These are phyloP conservation scores for Manis pentadactyla DNA, from an alignment of 2,797 vertebrate genomes.

Conservation along the genomic window DNA sequence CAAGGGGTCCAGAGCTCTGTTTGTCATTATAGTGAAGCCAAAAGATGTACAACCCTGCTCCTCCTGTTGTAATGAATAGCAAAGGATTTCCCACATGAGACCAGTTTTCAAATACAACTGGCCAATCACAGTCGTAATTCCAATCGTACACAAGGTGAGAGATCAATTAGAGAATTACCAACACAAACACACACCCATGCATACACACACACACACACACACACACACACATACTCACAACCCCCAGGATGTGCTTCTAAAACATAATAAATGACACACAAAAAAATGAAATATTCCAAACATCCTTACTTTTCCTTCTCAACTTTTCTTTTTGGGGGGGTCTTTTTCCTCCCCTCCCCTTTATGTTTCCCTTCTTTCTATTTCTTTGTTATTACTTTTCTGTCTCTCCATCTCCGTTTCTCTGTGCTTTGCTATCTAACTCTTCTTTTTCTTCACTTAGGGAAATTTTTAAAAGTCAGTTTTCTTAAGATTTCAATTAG, in stretches of 20 bases:
- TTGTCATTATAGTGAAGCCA: not conserved
- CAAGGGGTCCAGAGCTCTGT: not conserved
- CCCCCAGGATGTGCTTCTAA: not conserved
- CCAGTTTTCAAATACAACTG: not conserved
- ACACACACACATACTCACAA: not conserved
- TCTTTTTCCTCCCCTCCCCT: not conserved
- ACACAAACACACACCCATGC: not conserved
- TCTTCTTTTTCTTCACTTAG: not conserved
- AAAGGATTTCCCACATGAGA: not conserved
- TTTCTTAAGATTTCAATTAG: not conserved
- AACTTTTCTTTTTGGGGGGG: not conserved
- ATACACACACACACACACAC: not conserved
- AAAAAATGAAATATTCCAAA: not conserved
- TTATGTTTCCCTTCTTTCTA: not conserved
- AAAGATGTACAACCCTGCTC: not conserved
- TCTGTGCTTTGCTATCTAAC: not conserved
- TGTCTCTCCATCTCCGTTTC: not conserved
- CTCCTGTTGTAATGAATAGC: not conserved
- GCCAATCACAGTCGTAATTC: not conserved
- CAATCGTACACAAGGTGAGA: not conserved
- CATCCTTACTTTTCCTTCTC: not conserved
- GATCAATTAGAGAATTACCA: not conserved
- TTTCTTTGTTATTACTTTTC: not conserved
- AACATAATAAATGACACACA: not conserved
- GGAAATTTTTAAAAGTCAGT: not conserved